Conservation (phyloP, 1,140 invertebrate genomes). For the Pollicipes pollicipes region DNA sequence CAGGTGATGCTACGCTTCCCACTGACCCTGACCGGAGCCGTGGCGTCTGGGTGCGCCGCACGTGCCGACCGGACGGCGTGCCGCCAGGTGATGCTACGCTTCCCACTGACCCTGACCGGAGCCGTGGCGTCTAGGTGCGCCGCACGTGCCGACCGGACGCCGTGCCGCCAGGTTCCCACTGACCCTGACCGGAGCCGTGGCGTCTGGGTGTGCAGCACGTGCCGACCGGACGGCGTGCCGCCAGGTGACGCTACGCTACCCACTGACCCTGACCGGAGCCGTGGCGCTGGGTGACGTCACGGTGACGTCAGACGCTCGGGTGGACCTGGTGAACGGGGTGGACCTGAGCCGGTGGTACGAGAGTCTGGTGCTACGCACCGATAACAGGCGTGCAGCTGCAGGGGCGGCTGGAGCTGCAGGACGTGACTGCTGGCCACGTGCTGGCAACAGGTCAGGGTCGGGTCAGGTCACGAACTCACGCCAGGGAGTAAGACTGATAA, state of each 20-base stretch:
- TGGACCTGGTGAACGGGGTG: background rate
- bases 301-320: background rate
- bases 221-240: background rate
- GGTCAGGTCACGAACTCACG: too few relatives aligned
- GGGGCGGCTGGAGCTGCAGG: background rate
- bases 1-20: background rate
- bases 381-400: background rate
- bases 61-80: too few relatives aligned
- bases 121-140: too few relatives aligned
- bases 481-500: too few relatives aligned
- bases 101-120: too few relatives aligned
- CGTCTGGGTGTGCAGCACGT: too few relatives aligned
- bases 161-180: too few relatives aligned
- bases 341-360: background rate
- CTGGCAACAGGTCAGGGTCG: background rate
- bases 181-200: too few relatives aligned
- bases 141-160: too few relatives aligned
- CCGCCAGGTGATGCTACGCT: too few relatives aligned
- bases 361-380: background rate
- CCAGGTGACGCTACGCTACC: background rate
- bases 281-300: background rate
- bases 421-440: background rate
- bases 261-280: background rate
- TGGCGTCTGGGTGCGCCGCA: too few relatives aligned
- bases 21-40: too few relatives aligned